Conservation (phyloP, 2,888 invertebrate species). For the Euphydryas editha region DNA sequence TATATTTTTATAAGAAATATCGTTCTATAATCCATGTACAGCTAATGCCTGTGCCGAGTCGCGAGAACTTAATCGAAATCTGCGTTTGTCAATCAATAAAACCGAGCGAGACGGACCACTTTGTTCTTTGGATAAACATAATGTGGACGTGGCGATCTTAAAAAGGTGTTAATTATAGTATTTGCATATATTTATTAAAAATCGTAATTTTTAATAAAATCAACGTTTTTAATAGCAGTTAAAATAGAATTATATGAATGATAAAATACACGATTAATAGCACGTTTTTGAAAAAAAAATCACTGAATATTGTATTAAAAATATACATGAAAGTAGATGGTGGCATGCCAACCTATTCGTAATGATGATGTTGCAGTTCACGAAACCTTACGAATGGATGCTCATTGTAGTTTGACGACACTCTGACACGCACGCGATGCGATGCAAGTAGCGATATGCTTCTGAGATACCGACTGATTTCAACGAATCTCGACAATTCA, state of each 20-base stretch:
- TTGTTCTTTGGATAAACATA: slow-evolving; percentile 53
- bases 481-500: background rate
- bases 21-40: slow-evolving; percentile 61
- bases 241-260: too few relatives aligned
- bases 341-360: background rate
- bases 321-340: too few relatives aligned
- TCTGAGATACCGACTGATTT: background rate
- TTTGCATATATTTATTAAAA: background rate
- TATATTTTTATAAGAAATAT: slow-evolving; percentile 48
- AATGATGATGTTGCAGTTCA: background rate
- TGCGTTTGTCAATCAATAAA: slow-evolving; percentile 82
- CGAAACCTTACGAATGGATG: background rate
- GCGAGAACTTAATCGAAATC: slow-evolving; percentile 76
- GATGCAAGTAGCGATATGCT: background rate
- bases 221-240: too few relatives aligned
- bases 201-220: background rate
- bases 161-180: background rate
- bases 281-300: too few relatives aligned
- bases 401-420: slow-evolving; percentile 15
- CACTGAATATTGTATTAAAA: too few relatives aligned
- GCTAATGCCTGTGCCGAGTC: slow-evolving; percentile 68
- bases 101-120: slow-evolving; percentile 61
- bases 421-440: slow-evolving; percentile 10
- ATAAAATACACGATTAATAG: too few relatives aligned
- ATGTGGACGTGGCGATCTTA: slow-evolving; percentile 54